phyloP scores from a whole-genome alignment of 2,888 invertebrate genomes.

The Drosophila austrosaltans region DNA sequence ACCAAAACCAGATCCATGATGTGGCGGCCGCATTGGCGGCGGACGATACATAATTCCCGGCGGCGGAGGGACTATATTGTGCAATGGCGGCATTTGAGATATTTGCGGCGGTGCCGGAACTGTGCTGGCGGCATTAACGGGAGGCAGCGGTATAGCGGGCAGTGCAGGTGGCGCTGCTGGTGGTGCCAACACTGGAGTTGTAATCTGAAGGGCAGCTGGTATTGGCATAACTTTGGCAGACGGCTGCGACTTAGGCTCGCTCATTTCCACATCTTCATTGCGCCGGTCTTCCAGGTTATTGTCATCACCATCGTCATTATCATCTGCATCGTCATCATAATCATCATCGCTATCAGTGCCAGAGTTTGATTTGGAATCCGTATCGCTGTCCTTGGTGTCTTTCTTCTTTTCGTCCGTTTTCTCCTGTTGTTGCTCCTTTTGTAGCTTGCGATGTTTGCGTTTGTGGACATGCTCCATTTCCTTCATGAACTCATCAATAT shows the following conservation, averaged over 20 bases:
- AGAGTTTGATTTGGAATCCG: slow-evolving; percentile 9
- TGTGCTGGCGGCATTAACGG: slow-evolving; percentile 33
- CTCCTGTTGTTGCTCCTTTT: slow-evolving; percentile 8
- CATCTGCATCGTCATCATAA: slow-evolving; percentile 48
- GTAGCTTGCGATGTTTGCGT: slow-evolving; percentile 87
- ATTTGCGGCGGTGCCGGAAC: slow-evolving; percentile 68
- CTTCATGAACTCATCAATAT: slow-evolving; percentile 96
- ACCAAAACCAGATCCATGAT: slow-evolving; percentile 80
- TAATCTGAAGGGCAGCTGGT: slow-evolving; percentile 38
- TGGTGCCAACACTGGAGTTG: slow-evolving; percentile 38
- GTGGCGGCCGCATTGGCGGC: slow-evolving; percentile 84
- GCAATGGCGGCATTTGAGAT: slow-evolving; percentile 82
- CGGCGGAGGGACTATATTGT: slow-evolving; percentile 82
- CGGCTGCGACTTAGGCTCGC: slow-evolving; percentile 34
- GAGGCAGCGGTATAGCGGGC: slow-evolving; percentile 75
- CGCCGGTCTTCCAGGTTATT: slow-evolving; percentile 26
- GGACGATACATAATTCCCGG: slow-evolving; percentile 85
- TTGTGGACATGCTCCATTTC: slow-evolving; percentile 95
- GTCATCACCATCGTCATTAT: slow-evolving; percentile 49
- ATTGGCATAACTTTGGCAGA: slow-evolving; percentile 23
- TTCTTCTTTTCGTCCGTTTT: slow-evolving; percentile 83
- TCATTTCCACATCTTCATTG: slow-evolving; percentile 43
- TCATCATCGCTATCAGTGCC: slow-evolving; percentile 39
- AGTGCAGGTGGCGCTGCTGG: slow-evolving; percentile 58
- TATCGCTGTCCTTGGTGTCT: slow-evolving; percentile 29